Base-by-base conservation (phyloP, 2,888 invertebrate species). In the Didymodactylos carnosus region DNA sequence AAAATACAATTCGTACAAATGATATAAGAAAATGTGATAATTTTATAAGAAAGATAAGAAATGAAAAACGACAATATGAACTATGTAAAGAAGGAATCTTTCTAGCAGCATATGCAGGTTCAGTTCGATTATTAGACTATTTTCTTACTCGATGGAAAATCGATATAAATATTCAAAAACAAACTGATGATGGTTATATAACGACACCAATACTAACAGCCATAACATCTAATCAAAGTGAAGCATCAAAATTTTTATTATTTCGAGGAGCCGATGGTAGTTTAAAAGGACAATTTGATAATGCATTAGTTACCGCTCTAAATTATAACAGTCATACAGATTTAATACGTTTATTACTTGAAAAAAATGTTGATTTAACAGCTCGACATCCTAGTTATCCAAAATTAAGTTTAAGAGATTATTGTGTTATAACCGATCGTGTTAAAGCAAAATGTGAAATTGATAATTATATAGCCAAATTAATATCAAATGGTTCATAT, bases 291-390 rank as follows among this genome's bases (percentile, higher is more conserved):
- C 53, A 75, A 43, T 75, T 40, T 70, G 75, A 62, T 35, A 71
- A 72, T 69, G 69, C 72, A 25, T 69, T 75, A n/a, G 72, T 75
- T 16, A 72, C 75, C 16, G 69, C 75, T 27, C 29, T 75, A 13
- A 69, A 75, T 75, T 75, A 72, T 29, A 46, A 75, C 14, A 39
- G 39, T 16, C 35, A 72, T 14, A 69, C 69, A 35, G 72, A 69
- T 69, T 40, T 75, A 29, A 69, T 72, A 35, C 39, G 41, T 40
- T 51, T 75, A 46, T 69, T 75, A 72, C 39, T 75, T 25, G 75
- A 72, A 39, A 75, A 75, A 75, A 72, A 72, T 25, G 75, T 46
- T 16, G 71, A 71, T n/a, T 41, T 75, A 39, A 46, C 75, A 39
- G 53, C 46, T 39, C 43, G 72, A 49, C 75, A 75, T 46, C 62